Percentiles rank a stretch among this genome's conserved stretches.
Conservation (phyloP, 2,888 invertebrate genomes). For the Furcula furcula region DNA sequence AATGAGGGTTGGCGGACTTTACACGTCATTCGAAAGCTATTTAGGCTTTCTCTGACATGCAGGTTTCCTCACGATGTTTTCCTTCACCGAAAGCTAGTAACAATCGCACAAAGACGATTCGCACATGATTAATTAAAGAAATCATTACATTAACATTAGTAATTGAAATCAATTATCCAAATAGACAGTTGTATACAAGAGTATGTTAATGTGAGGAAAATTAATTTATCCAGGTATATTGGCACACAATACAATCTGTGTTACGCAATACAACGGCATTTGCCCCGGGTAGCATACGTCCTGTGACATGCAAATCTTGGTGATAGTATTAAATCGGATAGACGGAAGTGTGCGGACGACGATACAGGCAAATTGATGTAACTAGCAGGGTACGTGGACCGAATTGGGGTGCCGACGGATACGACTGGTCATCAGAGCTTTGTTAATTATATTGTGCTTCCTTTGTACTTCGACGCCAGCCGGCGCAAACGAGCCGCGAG, state of each 20-base stretch:
- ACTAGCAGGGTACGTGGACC: slow-evolving; percentile 49
- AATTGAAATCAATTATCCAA: slow-evolving; percentile 11
- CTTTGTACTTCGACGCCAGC: slow-evolving; percentile 38
- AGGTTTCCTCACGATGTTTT: no score
- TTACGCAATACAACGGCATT: slow-evolving; percentile 53
- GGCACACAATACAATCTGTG: slow-evolving; percentile 49
- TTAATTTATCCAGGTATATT: slow-evolving; percentile 56
- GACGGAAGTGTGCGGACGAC: slow-evolving; percentile 56
- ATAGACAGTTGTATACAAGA: slow-evolving; percentile 21
- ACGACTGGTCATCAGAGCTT: slow-evolving; percentile 43
- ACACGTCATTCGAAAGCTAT: no score
- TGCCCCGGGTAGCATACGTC: slow-evolving; percentile 51
- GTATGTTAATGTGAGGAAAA: slow-evolving; percentile 39
- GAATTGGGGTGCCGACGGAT: slow-evolving; percentile 38
- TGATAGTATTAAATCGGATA: slow-evolving; percentile 77
- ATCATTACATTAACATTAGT: neutral
- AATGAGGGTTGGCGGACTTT: no score
- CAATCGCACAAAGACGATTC: no score
- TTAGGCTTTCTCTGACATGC: no score
- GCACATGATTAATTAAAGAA: neutral
- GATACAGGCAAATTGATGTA: slow-evolving; percentile 66
- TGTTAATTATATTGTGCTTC: slow-evolving; percentile 59
- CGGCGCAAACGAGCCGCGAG: slow-evolving; percentile 15
- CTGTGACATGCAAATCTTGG: slow-evolving; percentile 80
- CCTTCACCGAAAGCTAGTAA: no score